A percentile compares a stretch with the other conserved stretches of the same genome.
phyloP scores from a whole-genome alignment of 2,113 vertebrate species.

The Poeciliopsis turrubarensis region DNA sequence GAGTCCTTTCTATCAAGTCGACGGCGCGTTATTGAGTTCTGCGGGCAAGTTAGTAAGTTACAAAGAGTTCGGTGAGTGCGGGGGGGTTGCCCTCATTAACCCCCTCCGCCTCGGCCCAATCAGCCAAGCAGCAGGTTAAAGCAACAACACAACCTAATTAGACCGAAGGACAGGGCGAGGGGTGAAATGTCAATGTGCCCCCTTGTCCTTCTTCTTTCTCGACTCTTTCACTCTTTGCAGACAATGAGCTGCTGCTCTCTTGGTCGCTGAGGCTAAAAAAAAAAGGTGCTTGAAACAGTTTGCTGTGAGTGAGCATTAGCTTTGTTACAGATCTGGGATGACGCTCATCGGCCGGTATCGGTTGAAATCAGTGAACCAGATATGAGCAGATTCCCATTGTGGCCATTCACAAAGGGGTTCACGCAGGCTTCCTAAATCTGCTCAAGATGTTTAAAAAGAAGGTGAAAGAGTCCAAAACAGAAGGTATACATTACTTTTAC shows the following conservation, averaged over 20 bases:
- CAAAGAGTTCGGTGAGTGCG: slow-evolving; percentile 75
- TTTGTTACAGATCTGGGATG: slow-evolving; percentile 30
- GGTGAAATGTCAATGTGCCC: slow-evolving; percentile 82
- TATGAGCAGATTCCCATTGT: slow-evolving; percentile 10
- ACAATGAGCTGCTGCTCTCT: slow-evolving; percentile 69
- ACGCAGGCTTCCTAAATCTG: not conserved
- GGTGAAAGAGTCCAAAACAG: not conserved
- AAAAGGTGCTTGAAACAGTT: slow-evolving; percentile 32
- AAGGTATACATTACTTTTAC: not conserved
- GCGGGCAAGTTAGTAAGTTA: slow-evolving; percentile 48
- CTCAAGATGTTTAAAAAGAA: not conserved
- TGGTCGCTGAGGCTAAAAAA: slow-evolving; percentile 70
- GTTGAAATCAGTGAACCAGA: slow-evolving; percentile 1
- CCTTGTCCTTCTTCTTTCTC: slow-evolving; percentile 62
- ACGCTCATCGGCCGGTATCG: slow-evolving; percentile 9
- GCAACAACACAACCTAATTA: slow-evolving; percentile 89
- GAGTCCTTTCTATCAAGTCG: slow-evolving; percentile 54
- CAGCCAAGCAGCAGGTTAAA: slow-evolving; percentile 81
- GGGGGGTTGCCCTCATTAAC: slow-evolving; percentile 75
- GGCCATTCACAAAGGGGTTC: not conserved
- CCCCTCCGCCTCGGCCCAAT: slow-evolving; percentile 70
- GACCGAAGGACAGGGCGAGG: slow-evolving; percentile 73
- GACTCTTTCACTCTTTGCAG: slow-evolving; percentile 33
- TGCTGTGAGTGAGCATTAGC: slow-evolving; percentile 12
- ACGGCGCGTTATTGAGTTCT: slow-evolving; percentile 66